Percentiles rank a stretch among this genome's conserved stretches.
These are phyloP conservation scores for Pteria penguin DNA, from an alignment of 2,888 invertebrate species.

Conservation along the genomic window DNA sequence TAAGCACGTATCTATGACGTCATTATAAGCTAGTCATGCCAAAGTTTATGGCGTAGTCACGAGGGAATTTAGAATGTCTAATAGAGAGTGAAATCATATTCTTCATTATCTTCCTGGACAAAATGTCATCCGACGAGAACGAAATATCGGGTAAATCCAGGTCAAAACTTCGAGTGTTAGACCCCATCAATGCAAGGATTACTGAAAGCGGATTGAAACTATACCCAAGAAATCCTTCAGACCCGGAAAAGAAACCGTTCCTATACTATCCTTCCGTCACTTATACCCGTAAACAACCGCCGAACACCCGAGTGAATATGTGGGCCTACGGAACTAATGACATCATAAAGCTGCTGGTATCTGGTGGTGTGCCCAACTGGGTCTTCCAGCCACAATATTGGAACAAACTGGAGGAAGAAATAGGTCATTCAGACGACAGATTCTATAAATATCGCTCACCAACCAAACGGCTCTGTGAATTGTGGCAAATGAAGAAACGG, in stretches of 20 bases:
- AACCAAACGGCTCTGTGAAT: constrained; percentile 5
- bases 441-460: constrained; percentile 10
- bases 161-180: not conserved
- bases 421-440: not conserved
- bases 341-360: constrained; percentile 13
- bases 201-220: not conserved
- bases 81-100: too few relatives aligned
- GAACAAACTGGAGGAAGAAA: not conserved
- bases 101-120: too few relatives aligned
- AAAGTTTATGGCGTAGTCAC: too few relatives aligned
- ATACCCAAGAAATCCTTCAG: not conserved
- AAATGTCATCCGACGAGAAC: not conserved
- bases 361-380: constrained; percentile 8
- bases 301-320: not conserved
- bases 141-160: not conserved
- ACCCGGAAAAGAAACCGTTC: not conserved
- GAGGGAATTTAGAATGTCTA: too few relatives aligned
- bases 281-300: not conserved
- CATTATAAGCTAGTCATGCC: too few relatives aligned
- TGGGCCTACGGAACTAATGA: constrained; percentile 5
- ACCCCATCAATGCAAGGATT: not conserved
- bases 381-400: constrained; percentile 19
- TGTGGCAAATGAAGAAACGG: constrained; percentile 1
- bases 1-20: too few relatives aligned
- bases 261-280: constrained; percentile 20